Base-by-base conservation (phyloP, 2,113 vertebrate genomes). In the Junco hyemalis region DNA sequence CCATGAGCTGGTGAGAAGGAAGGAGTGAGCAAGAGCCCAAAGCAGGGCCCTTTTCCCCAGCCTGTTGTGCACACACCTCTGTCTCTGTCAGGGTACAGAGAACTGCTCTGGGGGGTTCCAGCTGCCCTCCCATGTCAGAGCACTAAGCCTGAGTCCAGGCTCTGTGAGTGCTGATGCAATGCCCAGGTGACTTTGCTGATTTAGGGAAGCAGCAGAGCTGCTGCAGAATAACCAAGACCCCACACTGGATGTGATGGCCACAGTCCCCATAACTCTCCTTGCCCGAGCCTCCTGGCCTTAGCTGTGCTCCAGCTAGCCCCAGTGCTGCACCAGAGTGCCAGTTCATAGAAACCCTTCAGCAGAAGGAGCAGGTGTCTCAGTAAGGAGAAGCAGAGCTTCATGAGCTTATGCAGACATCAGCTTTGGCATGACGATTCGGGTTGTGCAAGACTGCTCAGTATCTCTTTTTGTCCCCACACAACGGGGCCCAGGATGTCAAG, bases 81-180 rank as follows among this genome's bases (percentile, higher is more conserved):
- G 2, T 44, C 38, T 44, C 2, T 38, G 8, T 17, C 1, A 2
- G n/a, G 61, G 28, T 66, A 78, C 45, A 56, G 40, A 78, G 40
- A 0, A 0, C 12, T 11, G 13, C 26, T 50, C 47, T 9, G 31
- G 8, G 7, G 9, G 6, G 12, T 31, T 85, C 64, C 45, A 69
- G 36, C 8, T 16, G 14, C 40, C 12, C 24, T 72, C 21, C 16
- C 1, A 8, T 1, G 6, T 1, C 4, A 36, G 28, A 82, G 47
- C 42, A 69, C 10, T 0, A 3, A 74, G 78, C 36, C 33, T 23
- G 13, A 69, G 40, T n/a, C 29, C 2, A 1, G 40, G 28, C 19
- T 24, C 7, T 13, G 38, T 0, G 0, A 18, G 25, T 3, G 1
- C 36, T 40, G 38, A 18, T 59, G 29, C 22, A 76, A 57, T 1